Evolutionary conservation across 2,113 vertebrate genomes (phyloP), one percentile per base, ranked within the genome.

Genomic region (Hippoglossus stenolepis): DNA sequence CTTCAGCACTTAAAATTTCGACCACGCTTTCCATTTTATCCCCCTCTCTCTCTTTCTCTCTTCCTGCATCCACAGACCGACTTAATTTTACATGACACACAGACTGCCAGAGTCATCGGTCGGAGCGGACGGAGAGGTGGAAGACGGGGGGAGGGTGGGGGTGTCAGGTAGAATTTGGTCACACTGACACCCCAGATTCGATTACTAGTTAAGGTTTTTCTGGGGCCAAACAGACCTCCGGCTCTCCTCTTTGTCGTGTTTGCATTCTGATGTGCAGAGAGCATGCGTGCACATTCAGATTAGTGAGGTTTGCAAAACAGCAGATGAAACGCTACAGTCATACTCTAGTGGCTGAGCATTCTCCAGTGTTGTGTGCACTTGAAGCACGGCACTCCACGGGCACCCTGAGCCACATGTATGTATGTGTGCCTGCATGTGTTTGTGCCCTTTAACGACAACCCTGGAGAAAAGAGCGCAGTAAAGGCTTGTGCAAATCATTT

Each of bases 1-100:
- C 21, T 64, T 79, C 74, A 77, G 73, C 79, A 21, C 73, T 89
- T 70, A n/a, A 70, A 20, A 84, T 91, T 82, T 75, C 58, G 18
- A 59, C 54, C 72, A 75, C 75, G 72, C 82, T 82, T 85, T 80
- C 76, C 76, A 83, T 86, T 83, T 84, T 80, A 73, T 80, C 72
- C 75, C 79, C 60, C 45, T 23, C 61, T 21, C 62, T 49, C 56
- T 58, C 23, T 26, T 3, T n/a, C 54, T 65, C 26, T 59, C 5
- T 31, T 14, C 10, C 65, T 70, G 59, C 80, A 35, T 89, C 83
- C 70, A 80, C 79, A 74, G 56, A 76, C 80, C 70, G 68, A 61
- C 73, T 87, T 92, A 83, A 90, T 90, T 87, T 81, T 72, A 85
- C 83, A 84, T 76, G 88, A 83, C 86, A 73, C 38, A 6, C 85